Evolutionary conservation across 2,888 invertebrate species (phyloP).

Genomic region (Rhingia campestris): DNA sequence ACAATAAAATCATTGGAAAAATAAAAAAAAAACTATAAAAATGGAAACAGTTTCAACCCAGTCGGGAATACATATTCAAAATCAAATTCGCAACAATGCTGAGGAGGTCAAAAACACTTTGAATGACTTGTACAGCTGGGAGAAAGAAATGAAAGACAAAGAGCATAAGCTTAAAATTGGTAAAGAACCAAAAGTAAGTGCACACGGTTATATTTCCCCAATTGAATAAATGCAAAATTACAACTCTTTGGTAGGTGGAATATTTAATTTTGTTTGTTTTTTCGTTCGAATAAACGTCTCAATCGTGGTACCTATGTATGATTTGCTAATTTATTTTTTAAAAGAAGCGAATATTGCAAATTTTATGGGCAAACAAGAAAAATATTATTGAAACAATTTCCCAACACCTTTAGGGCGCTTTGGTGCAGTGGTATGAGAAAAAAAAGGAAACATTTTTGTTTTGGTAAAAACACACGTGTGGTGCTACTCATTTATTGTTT

Average conservation of each 20-base stretch:
- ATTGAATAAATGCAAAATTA: not conserved
- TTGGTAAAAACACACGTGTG: too few relatives aligned
- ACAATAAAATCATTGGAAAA: not conserved
- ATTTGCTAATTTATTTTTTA: not conserved
- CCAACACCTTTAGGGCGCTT: too few relatives aligned
- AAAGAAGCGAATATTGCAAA: not conserved
- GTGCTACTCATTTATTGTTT: too few relatives aligned
- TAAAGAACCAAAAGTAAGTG: constrained; percentile 41
- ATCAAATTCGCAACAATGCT: constrained; percentile 81
- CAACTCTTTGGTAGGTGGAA: not conserved
- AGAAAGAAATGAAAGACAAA: constrained; percentile 81
- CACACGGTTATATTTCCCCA: not conserved
- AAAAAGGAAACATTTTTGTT: too few relatives aligned
- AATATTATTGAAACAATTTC: too few relatives aligned
- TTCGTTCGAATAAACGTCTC: not conserved
- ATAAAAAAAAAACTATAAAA: constrained; percentile 11
- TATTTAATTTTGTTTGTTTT: not conserved
- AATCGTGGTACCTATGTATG: not conserved
- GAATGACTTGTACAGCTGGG: constrained; percentile 80
- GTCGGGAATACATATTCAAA: constrained; percentile 77
- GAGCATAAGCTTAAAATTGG: constrained; percentile 77
- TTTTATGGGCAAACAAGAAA: not conserved
- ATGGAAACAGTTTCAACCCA: constrained; percentile 56
- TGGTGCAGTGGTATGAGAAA: too few relatives aligned
- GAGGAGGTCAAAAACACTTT: constrained; percentile 78